Evolutionary conservation across 2,888 invertebrate species (phyloP).

Genomic region (Sicus ferrugineus): DNA sequence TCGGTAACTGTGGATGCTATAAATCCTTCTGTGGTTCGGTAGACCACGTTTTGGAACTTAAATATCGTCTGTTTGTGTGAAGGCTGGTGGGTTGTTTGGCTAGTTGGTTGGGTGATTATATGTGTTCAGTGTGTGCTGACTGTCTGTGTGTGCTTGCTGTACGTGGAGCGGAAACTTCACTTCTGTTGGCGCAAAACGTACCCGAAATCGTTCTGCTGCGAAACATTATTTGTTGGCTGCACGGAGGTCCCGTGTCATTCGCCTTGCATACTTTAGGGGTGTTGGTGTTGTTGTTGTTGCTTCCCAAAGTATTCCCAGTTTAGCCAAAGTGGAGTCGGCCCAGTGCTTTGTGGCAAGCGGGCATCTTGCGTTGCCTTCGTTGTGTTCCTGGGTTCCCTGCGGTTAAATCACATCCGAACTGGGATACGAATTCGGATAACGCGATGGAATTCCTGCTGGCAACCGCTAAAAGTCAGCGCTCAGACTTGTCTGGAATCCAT

Average conservation of each 20-base stretch:
- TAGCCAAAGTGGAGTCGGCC: not conserved
- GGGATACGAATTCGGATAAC: conserved; percentile 19
- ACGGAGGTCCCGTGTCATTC: too few relatives aligned
- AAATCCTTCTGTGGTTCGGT: conserved; percentile 45
- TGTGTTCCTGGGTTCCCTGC: not conserved
- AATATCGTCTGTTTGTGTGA: conserved; percentile 39
- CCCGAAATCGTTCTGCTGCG: conserved; percentile 12
- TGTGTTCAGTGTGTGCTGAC: conserved; percentile 11
- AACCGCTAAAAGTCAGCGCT: not conserved
- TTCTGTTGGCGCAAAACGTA: conserved; percentile 25
- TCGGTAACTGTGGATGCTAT: conserved; percentile 29
- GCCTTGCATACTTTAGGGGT: not conserved
- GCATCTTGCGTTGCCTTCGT: not conserved
- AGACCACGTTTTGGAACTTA: conserved; percentile 46
- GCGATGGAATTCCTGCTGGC: conserved; percentile 1
- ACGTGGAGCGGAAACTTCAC: conserved; percentile 1
- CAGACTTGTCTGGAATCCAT: conserved; percentile 26
- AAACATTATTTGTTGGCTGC: conserved; percentile 24
- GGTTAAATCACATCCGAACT: conserved; percentile 27
- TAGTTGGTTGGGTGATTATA: not conserved
- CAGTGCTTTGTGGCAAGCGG: not conserved
- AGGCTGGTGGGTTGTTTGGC: not conserved
- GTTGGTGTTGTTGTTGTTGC: not conserved
- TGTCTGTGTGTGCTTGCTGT: not conserved
- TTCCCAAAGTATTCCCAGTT: not conserved